Base-by-base conservation (phyloP, 2,888 invertebrate species). In the Chromoteleia sp. region DNA sequence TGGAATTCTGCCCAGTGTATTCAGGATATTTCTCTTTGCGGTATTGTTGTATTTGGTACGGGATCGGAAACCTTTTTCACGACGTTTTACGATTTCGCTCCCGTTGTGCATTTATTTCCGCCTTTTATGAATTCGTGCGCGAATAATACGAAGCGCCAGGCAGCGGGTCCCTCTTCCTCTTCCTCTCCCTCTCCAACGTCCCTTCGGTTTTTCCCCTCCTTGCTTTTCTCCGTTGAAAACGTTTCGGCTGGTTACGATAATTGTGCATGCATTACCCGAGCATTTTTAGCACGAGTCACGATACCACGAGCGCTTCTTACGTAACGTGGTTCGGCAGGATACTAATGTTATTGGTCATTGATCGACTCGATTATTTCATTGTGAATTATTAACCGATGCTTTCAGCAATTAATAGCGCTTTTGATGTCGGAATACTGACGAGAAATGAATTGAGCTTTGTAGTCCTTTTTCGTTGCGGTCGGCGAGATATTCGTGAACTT, bases 21-120 rank as follows among this genome's bases (percentile, higher is more conserved):
- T 59, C 76, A 36, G 65, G 70, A 71, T 75, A 75, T 76, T 81
- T 59, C 54, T 63, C 56, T 71, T 67, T 67, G 75, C 30, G 56
- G 65, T 81, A 80, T 80, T 68, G 74, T 80, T 74, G 74, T 74
- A 73, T 80, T 80, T 68, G 41, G 21, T 45, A 30, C 43, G 25
- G 71, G 39, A 75, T 81, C 75, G 75, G 52, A 75, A 81, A 81
- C 65, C 70, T 81, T 75, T 75, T 75, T 65, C 75, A 63, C 71
- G 65, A 68, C 80, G 70, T 75, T 75, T 81, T 65, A 67, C 75
- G 71, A 70, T 75, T 81, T 58, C 71, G 50, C 45, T 48, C 19
- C 63, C 67, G 70, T 65, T 73, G 59, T 58, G 58, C 56, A 73
- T 75, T 81, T 75, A 75, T 81, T 70, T 41, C 36, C 54, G 43